Evolutionary conservation across 2,888 invertebrate species (phyloP).

Genomic region (Cynaeus angustus): DNA sequence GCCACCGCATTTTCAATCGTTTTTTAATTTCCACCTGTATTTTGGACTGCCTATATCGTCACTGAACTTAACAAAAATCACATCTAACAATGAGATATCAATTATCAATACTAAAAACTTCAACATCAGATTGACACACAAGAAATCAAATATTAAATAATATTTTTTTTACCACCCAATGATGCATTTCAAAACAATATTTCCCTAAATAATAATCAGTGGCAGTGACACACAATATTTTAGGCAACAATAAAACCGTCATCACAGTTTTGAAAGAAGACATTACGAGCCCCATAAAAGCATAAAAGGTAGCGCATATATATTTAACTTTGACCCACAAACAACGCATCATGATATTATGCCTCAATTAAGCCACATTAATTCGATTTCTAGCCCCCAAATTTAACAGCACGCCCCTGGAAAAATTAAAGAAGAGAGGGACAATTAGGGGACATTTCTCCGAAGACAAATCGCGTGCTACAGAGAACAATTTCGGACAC

Average conservation of each 20-base stretch:
- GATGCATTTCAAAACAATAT: no score
- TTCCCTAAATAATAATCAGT: no score
- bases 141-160: slow-evolving; percentile 1
- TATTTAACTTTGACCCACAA: slow-evolving; percentile 31
- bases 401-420: slow-evolving; percentile 28
- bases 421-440: slow-evolving; percentile 15
- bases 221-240: neutral
- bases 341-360: slow-evolving; percentile 29
- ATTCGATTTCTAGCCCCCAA: slow-evolving; percentile 22
- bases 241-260: slow-evolving; percentile 13
- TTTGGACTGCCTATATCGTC: no score
- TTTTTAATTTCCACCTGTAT: no score
- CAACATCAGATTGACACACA: neutral
- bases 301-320: neutral
- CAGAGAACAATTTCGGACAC: slow-evolving; percentile 40
- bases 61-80: no score
- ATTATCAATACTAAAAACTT: no score
- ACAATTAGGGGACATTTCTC: slow-evolving; percentile 15
- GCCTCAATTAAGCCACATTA: slow-evolving; percentile 19
- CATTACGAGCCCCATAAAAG: slow-evolving; percentile 7
- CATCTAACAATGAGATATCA: no score
- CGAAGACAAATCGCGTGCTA: slow-evolving; percentile 47
- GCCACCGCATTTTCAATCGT: no score
- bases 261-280: slow-evolving; percentile 19
- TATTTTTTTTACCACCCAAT: neutral